Evolutionary conservation across 1,140 invertebrate genomes (phyloP).

Genomic region (Lordiphosa stackelbergi): DNA sequence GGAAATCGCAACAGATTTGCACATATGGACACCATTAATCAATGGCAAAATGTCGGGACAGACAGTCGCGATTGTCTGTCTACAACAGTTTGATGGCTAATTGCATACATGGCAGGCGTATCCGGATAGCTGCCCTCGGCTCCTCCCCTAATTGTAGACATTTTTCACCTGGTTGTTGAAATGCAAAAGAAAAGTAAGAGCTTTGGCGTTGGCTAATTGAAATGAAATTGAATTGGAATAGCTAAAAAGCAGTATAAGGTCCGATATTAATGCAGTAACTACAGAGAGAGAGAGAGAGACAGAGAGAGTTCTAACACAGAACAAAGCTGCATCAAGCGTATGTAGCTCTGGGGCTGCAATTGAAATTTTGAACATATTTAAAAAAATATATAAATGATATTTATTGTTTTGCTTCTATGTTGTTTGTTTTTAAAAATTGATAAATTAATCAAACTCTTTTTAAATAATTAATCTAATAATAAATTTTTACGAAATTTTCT

Average conservation of each 20-base stretch:
- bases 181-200: constrained; percentile 20
- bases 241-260: neutral
- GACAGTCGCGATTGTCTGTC: constrained; percentile 57
- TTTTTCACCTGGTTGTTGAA: constrained; percentile 61
- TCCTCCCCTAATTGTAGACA: constrained; percentile 49
- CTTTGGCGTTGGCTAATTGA: constrained; percentile 55
- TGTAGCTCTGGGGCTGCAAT: too few relatives aligned
- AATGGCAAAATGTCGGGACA: constrained; percentile 41
- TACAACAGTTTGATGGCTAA: constrained; percentile 46
- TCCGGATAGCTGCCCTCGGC: neutral
- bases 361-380: too few relatives aligned
- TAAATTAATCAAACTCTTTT: too few relatives aligned
- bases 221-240: constrained; percentile 50
- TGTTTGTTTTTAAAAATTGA: too few relatives aligned
- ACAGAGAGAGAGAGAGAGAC: too few relatives aligned
- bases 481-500: too few relatives aligned
- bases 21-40: constrained; percentile 52
- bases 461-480: too few relatives aligned
- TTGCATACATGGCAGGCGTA: constrained; percentile 46
- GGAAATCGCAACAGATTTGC: constrained; percentile 11
- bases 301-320: too few relatives aligned
- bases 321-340: too few relatives aligned
- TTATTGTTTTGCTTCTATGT: too few relatives aligned
- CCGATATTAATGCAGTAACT: too few relatives aligned
- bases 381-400: too few relatives aligned